Conservation (phyloP, 1,140 invertebrate genomes). For the Drosophila azteca region DNA sequence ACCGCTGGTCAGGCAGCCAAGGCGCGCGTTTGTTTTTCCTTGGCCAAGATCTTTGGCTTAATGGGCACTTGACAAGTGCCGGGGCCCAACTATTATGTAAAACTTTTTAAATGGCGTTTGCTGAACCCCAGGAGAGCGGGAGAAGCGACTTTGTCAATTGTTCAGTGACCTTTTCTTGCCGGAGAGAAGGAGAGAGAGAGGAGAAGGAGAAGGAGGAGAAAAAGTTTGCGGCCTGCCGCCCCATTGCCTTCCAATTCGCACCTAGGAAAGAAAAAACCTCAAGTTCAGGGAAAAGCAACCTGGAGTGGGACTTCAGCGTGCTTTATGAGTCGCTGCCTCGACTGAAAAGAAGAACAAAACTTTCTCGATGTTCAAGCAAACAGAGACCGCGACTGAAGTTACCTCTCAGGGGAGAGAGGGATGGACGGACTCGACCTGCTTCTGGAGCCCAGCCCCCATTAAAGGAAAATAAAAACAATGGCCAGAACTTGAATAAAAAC, state of each 20-base stretch:
- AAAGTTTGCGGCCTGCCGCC: conserved; percentile 41
- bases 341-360: conserved; percentile 42
- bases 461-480: conserved; percentile 73
- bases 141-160: conserved; percentile 65
- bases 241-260: conserved; percentile 24
- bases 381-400: conserved; percentile 55
- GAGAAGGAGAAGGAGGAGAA: conserved; percentile 3
- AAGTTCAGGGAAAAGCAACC: conserved; percentile 39
- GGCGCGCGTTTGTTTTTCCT: conserved; percentile 14
- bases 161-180: conserved; percentile 71
- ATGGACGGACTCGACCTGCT: conserved; percentile 2
- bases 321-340: conserved; percentile 42
- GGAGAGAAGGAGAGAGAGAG: conserved; percentile 7
- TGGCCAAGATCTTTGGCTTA: conserved; percentile 40
- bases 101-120: conserved; percentile 70
- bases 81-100: conserved; percentile 59
- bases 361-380: conserved; percentile 76
- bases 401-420: conserved; percentile 14
- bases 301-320: conserved; percentile 31
- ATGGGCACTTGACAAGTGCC: conserved; percentile 53
- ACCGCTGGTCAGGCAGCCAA: conserved; percentile 2
- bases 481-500: conserved; percentile 70
- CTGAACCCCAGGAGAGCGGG: conserved; percentile 26
- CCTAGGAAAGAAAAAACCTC: conserved; percentile 34
- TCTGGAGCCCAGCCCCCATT: conserved; percentile 34